Percentiles rank a stretch among this genome's conserved stretches.
phyloP scores from a whole-genome alignment of 2,113 vertebrate genomes.

The Brienomyrus longianalis region DNA sequence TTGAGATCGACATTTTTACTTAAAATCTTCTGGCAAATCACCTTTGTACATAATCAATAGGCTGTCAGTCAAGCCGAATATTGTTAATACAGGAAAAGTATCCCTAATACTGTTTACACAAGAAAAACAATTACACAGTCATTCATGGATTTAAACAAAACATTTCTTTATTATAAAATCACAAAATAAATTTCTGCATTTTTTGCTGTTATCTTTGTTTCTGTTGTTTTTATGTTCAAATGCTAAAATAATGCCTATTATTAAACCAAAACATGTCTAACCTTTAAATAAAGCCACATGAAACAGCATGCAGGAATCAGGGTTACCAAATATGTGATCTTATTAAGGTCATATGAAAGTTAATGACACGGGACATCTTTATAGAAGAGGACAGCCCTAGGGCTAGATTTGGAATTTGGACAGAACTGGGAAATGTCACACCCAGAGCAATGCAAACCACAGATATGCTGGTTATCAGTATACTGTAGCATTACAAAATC shows the following conservation, averaged over 20 bases:
- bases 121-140: not conserved
- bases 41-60: not conserved
- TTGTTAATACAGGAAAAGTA: not conserved
- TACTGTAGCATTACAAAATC: not conserved
- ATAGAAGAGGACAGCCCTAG: not conserved
- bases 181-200: not conserved
- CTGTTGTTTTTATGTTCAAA: not conserved
- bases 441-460: not conserved
- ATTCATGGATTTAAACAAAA: not conserved
- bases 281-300: not conserved
- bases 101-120: not conserved
- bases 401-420: not conserved
- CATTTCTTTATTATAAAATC: not conserved
- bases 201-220: not conserved
- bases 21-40: not conserved
- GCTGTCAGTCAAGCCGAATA: not conserved
- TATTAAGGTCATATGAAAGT: not conserved
- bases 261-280: not conserved
- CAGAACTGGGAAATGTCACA: constrained; percentile 1
- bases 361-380: not conserved
- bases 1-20: not conserved
- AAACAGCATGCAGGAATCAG: not conserved
- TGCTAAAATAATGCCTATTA: not conserved
- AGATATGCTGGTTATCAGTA: not conserved
- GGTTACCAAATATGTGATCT: constrained; percentile 2